Evolutionary conservation across 37 sponge, comb jelly and placozoan genomes (phyloP).

Genomic region (Agelas oroides): DNA sequence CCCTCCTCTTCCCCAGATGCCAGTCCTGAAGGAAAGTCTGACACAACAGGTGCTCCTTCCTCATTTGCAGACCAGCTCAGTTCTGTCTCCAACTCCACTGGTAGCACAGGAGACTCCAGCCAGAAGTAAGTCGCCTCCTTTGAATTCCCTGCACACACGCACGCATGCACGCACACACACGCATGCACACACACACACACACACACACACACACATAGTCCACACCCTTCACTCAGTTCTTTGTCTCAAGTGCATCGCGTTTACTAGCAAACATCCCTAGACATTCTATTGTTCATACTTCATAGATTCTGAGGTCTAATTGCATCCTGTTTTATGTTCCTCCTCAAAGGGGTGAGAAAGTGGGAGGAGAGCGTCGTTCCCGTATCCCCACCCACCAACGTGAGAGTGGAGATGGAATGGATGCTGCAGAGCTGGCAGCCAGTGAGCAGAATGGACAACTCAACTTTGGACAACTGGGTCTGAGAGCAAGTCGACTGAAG

Average conservation of each 20-base stretch:
- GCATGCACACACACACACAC: no score
- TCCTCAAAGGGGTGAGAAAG: background rate
- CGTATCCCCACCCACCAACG: conserved; percentile 24
- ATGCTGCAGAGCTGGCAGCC: conserved; percentile 16
- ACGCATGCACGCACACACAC: no score
- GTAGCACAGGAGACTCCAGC: conserved; percentile 48
- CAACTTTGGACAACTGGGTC: conserved; percentile 49
- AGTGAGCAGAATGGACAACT: conserved; percentile 8
- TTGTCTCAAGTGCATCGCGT: no score
- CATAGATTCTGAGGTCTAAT: no score
- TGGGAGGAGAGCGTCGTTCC: conserved; percentile 30
- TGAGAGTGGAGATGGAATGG: conserved; percentile 53
- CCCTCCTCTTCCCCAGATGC: no score
- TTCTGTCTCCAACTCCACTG: conserved; percentile 58
- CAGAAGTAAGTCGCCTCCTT: background rate
- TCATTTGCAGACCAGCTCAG: conserved; percentile 47
- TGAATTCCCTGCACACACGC: no score
- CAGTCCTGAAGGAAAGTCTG: conserved; percentile 25
- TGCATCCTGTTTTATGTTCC: no score
- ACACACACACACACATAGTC: no score
- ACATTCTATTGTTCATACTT: no score
- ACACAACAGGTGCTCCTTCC: conserved; percentile 6
- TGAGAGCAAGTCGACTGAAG: conserved; percentile 49
- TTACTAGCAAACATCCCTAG: no score
- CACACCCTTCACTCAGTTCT: no score